These are phyloP conservation scores for Diplodus sargus DNA, from an alignment of 2,797 vertebrate genomes.

Conservation along the genomic window DNA sequence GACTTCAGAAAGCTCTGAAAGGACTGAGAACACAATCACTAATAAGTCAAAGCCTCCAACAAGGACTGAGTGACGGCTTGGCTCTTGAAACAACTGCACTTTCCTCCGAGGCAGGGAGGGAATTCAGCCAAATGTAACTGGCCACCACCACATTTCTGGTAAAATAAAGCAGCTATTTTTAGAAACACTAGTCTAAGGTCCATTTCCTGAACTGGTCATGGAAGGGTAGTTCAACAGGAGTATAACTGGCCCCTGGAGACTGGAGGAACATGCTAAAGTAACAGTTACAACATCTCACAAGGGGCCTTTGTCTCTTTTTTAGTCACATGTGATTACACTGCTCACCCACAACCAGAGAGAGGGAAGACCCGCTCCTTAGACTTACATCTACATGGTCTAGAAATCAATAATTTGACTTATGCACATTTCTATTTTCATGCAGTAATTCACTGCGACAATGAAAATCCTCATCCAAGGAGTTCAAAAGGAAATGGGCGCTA, in stretches of 20 bases:
- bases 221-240: constrained; percentile 45
- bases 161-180: constrained; percentile 66
- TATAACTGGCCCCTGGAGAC: constrained; percentile 57
- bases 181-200: constrained; percentile 40
- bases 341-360: constrained; percentile 23
- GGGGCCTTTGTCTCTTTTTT: constrained; percentile 38
- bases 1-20: constrained; percentile 31
- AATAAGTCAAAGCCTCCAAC: constrained; percentile 38
- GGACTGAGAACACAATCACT: constrained; percentile 36
- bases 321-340: constrained; percentile 40
- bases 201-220: constrained; percentile 57
- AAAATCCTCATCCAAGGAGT: constrained; percentile 33
- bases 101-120: constrained; percentile 24
- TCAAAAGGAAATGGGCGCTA: constrained; percentile 45
- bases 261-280: constrained; percentile 33
- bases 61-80: constrained; percentile 20
- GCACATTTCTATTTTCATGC: constrained; percentile 37
- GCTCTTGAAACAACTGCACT: constrained; percentile 26
- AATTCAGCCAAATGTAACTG: constrained; percentile 59
- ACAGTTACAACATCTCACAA: constrained; percentile 32
- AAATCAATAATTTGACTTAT: constrained; percentile 49
- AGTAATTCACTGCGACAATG: constrained; percentile 33
- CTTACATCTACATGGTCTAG: constrained; percentile 5
- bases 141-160: constrained; percentile 51
- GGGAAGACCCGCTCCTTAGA: constrained; percentile 23